Evolutionary conservation across 2,113 vertebrate genomes (phyloP).

Genomic region (Tursiops truncatus): DNA sequence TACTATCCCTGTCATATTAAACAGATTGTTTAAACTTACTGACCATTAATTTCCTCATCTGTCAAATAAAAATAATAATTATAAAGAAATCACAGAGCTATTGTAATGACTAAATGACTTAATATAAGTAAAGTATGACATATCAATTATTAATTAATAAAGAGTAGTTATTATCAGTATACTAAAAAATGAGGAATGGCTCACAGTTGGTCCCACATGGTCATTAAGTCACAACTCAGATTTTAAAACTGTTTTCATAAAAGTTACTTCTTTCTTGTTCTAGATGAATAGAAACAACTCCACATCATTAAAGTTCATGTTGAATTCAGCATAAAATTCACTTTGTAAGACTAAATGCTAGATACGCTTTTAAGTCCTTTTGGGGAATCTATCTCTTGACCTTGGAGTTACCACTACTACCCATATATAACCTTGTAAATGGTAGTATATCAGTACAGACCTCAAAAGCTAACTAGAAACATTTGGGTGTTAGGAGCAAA

Average conservation of each 20-base stretch:
- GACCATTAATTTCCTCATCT: background rate
- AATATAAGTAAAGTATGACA: background rate
- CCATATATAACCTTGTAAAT: background rate
- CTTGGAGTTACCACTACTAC: background rate
- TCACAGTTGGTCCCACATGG: background rate
- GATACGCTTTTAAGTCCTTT: background rate
- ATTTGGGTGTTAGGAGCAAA: background rate
- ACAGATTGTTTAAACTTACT: background rate
- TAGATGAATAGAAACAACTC: background rate
- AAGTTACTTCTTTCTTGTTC: background rate
- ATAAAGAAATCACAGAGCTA: background rate
- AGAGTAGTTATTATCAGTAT: background rate
- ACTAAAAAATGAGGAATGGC: background rate
- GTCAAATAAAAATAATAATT: background rate
- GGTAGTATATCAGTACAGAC: background rate
- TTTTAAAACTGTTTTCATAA: background rate
- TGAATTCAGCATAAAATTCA: background rate
- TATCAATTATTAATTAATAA: background rate
- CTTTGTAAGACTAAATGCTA: background rate
- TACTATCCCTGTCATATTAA: background rate
- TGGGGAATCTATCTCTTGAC: background rate
- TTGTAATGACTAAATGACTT: background rate
- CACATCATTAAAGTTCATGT: background rate
- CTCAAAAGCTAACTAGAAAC: background rate
- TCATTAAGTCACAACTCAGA: background rate